phyloP scores from a whole-genome alignment of 1,140 invertebrate species.

The Carposina sasakii region DNA sequence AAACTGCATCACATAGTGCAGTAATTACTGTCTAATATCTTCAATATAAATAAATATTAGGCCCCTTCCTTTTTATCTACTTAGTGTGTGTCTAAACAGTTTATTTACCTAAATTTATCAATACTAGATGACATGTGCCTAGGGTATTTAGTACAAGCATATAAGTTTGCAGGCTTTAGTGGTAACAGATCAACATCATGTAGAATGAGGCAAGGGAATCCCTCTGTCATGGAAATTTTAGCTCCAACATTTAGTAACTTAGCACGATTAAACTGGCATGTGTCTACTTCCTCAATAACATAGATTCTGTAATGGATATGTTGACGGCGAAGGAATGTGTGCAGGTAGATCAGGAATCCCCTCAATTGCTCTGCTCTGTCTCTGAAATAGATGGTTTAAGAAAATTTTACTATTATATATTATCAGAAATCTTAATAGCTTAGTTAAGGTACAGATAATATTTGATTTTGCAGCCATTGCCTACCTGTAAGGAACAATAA shows the following conservation, averaged over 20 bases:
- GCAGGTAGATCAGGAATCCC: conserved; percentile 64
- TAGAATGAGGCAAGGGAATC: conserved; percentile 92
- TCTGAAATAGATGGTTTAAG: conserved; percentile 41
- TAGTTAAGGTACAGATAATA: too few species aligned
- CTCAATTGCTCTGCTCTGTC: conserved; percentile 60
- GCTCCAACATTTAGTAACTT: conserved; percentile 96
- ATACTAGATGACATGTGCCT: conserved; percentile 95
- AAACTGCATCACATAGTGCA: too few species aligned
- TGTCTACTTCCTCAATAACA: conserved; percentile 89
- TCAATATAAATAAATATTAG: too few species aligned
- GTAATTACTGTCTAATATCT: too few species aligned
- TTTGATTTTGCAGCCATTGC: conserved; percentile 4
- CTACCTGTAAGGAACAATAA: conserved; percentile 65
- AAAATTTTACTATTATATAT: conserved; percentile 8
- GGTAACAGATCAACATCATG: conserved; percentile 97
- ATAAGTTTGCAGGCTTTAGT: conserved; percentile 90
- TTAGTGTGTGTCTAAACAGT: conserved; percentile 11
- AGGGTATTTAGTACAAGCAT: conserved; percentile 90
- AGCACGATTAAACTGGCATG: conserved; percentile 90
- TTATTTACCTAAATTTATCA: conserved; percentile 81
- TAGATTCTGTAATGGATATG: conserved; percentile 82
- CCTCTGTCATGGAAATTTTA: conserved; percentile 79
- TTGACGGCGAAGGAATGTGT: conserved; percentile 59
- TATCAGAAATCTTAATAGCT: conserved; percentile 5
- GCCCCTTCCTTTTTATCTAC: conserved; percentile 1